Conservation (phyloP, 1,140 invertebrate species). For the Drosophila nikananu region DNA sequence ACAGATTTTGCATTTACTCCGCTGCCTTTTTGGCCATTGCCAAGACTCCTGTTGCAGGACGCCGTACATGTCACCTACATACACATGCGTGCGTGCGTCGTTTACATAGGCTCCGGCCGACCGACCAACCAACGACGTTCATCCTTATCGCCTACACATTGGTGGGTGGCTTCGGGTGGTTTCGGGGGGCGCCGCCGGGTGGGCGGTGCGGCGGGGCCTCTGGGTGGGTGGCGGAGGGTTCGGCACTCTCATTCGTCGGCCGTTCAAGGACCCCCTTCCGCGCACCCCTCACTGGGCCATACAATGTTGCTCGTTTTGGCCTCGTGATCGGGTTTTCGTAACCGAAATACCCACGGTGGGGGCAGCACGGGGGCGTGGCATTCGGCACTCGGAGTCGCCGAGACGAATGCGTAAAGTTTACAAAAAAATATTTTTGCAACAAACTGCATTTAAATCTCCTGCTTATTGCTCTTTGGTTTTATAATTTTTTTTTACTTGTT, state of each 20-base stretch:
- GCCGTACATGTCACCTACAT: conserved; percentile 81
- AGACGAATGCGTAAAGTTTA: conserved; percentile 69
- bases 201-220: conserved; percentile 11
- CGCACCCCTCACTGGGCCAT: conserved; percentile 44
- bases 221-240: conserved; percentile 44
- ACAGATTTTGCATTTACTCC: conserved; percentile 80
- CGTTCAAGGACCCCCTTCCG: conserved; percentile 52
- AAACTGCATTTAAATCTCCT: conserved; percentile 61
- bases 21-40: conserved; percentile 64
- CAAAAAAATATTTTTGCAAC: conserved; percentile 65
- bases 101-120: conserved; percentile 74
- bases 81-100: conserved; percentile 68
- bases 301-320: conserved; percentile 76
- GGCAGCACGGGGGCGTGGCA: conserved; percentile 17
- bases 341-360: conserved; percentile 43
- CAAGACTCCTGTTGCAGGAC: conserved; percentile 57
- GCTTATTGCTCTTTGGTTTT: conserved; percentile 50
- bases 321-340: conserved; percentile 68
- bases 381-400: conserved; percentile 22
- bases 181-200: conserved; percentile 12
- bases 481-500: neutral
- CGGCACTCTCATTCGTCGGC: conserved; percentile 77
- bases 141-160: conserved; percentile 70
- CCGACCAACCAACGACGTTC: conserved; percentile 74
- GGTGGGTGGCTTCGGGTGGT: conserved; percentile 23